Base-by-base conservation (phyloP, 2,888 invertebrate genomes). In the Eupithecia tripunctaria region DNA sequence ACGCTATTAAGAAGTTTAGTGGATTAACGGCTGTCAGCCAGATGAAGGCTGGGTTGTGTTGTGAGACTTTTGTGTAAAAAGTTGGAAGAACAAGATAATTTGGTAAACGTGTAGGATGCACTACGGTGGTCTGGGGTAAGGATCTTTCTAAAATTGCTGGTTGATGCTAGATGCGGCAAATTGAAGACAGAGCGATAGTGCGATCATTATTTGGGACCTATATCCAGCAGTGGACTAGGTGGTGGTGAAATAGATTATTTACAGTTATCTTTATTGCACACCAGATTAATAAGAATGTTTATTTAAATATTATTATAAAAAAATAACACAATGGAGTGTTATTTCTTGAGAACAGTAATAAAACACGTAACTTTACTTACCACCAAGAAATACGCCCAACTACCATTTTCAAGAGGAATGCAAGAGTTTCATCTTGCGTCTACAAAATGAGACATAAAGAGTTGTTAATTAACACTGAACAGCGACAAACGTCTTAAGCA, bases 391-490 rank as follows among this genome's bases (percentile, higher is more conserved):
- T 51, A 56, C 21, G 21, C 21, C n/a, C 10, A 51, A 56, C 56
- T 1, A 25, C 68, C 68, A 70, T 70, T 70, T 38, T 56, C 67
- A 68, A 64, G 71, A 70, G 47, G 68, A 75, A 74, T 74, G 68
- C 5, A 64, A 67, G 70, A 70, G 59, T 71, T 74, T 60, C 41
- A 65, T 70, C 68, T 71, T 70, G 74, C 69, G 47, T 51, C 59
- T 75, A 75, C 70, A 78, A 75, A 80, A 78, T 79, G 78, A 82
- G 78, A 76, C 79, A 79, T 78, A 78, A 80, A 82, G 79, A 81
- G 81, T 85, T 87, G 88, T 91, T 91, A 88, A 92, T 92, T 91
- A 92, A 85, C 85, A 84, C 84, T 82, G 85, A 88, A 88, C 85
- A 86, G 81, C 74, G 75, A 79, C 82, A 77, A 79, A 79, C 80